Evolutionary conservation across 2,797 vertebrate genomes (phyloP), one percentile per base, ranked within the genome.

Genomic region (Carduelis carduelis): DNA sequence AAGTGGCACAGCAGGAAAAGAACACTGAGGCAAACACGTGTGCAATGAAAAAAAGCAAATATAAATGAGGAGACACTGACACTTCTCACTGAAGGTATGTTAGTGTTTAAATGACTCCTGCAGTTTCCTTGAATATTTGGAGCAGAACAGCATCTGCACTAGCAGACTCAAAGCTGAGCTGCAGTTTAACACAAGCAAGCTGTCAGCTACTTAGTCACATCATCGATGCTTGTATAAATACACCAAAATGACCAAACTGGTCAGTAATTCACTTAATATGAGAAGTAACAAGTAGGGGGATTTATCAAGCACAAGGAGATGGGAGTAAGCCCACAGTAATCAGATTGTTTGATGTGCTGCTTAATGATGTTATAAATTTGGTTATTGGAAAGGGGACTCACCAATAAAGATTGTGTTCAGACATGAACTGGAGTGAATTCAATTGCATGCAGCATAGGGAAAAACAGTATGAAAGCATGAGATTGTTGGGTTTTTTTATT

Each of bases 171-270:
- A 81, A 84, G 28, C 70, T 83, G 68, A 69, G 34, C 53, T 9
- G 47, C 74, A 12, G 5, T 77, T 95, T 82, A 81, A 68, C 61
- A 76, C 60, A 82, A 74, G 74, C 35, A 70, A 76, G 61, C 60
- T 92, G 59, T 86, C 82, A 75, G 66, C 68, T 88, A 35, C 46
- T 60, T 47, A 74, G 74, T 83, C 53, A 22, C 55, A 57, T 66
- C 34, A 52, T 72, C 52, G 59, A n/a, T 90, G 61, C 61, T 79
- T 91, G 53, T 90, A 70, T 60, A 92, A 86, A 76, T 94, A 85
- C 47, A 84, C 28, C 20, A 70, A 64, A 68, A 70, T 52, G 16
- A 19, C 77, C 2, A 23, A 74, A 47, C 59, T 1, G 0, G 57
- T 56, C 24, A 9, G 35, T 13, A 18, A 43, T 43, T 43, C 41